These are phyloP conservation scores for Barnardius zonarius DNA, from an alignment of 2,113 vertebrate genomes.

Conservation along the genomic window DNA sequence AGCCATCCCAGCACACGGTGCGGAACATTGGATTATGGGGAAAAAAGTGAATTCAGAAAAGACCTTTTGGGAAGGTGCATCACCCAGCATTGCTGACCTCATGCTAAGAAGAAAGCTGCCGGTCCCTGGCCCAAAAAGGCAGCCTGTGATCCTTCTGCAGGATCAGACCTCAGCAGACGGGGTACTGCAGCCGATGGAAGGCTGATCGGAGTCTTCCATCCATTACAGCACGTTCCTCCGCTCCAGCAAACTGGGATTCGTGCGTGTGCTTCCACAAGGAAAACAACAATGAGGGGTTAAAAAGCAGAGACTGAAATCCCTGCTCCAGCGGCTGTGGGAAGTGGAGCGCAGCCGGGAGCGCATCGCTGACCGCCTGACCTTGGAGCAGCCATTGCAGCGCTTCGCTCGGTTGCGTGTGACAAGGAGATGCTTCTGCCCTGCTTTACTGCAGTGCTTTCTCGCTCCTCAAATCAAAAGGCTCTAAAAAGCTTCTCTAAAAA, in stretches of 20 bases:
- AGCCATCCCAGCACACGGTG: background rate
- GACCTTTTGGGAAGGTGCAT: background rate
- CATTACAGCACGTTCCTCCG: background rate
- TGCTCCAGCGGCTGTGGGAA: rapidly evolving
- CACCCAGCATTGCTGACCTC: background rate
- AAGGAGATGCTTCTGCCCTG: background rate
- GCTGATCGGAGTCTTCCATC: background rate
- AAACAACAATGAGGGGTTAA: background rate
- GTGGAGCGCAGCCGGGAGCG: rapidly evolving
- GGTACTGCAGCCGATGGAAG: too few species aligned
- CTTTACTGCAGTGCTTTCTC: background rate
- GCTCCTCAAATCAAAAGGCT: background rate
- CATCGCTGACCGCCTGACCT: background rate
- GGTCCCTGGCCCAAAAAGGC: background rate
- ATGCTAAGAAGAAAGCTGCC: background rate
- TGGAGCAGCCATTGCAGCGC: background rate
- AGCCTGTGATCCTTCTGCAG: background rate
- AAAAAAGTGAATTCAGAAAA: background rate
- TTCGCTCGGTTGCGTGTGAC: background rate
- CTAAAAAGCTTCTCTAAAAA: background rate
- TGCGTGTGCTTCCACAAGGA: rapidly evolving
- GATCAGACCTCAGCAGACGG: background rate
- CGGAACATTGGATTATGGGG: rapidly evolving
- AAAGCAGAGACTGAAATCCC: background rate
- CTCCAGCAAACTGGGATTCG: background rate